Conservation (phyloP, 2,888 invertebrate species). For the Carabus problematicus region DNA sequence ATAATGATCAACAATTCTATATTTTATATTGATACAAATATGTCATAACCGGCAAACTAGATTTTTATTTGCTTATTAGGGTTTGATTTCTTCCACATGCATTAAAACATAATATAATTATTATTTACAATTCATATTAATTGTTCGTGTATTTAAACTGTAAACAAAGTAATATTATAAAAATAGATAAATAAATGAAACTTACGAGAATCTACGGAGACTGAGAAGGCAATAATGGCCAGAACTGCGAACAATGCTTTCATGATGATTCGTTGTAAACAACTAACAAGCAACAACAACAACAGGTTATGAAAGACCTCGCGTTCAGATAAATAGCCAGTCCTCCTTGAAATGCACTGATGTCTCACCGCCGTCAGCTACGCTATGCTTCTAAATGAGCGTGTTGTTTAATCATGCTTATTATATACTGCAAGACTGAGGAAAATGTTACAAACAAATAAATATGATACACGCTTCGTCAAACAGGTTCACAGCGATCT, state of each 20-base stretch:
- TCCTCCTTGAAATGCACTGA: constrained; percentile 10
- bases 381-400: constrained; percentile 2
- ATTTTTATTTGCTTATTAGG: no score
- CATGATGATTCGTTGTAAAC: neutral
- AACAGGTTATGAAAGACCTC: neutral
- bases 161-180: neutral
- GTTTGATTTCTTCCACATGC: no score
- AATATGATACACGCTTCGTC: no score
- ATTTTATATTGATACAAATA: no score
- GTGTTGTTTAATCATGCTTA: neutral
- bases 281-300: constrained; percentile 9
- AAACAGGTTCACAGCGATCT: no score
- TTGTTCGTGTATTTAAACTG: no score
- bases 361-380: neutral
- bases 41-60: no score
- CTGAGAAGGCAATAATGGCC: neutral
- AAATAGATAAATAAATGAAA: neutral
- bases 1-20: no score
- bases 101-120: no score
- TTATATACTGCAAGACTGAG: constrained; percentile 1
- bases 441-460: neutral
- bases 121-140: no score
- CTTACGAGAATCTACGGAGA: neutral
- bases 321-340: constrained; percentile 10
- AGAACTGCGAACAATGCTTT: neutral